Evolutionary conservation across 2,113 vertebrate genomes (phyloP).

Genomic region (Plotosus lineatus): DNA sequence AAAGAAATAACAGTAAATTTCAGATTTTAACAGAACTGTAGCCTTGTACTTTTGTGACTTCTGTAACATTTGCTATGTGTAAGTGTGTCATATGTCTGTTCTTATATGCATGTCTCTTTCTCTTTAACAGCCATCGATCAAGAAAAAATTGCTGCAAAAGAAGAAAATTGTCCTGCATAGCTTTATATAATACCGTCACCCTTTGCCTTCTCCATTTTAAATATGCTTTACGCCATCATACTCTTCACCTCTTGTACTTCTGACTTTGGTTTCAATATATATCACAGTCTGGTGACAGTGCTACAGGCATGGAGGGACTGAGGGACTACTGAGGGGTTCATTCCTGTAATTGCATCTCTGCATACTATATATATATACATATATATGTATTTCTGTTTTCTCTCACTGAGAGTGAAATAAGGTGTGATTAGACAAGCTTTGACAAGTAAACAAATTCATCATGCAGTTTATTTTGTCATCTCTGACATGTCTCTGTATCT

Average conservation of each 20-base stretch:
- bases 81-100: constrained; percentile 6
- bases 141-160: constrained; percentile 70
- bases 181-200: constrained; percentile 10
- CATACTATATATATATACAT: constrained; percentile 25
- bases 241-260: constrained; percentile 44
- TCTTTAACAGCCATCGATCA: constrained; percentile 77
- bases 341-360: constrained; percentile 42
- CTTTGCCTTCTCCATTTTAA: constrained; percentile 30
- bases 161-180: constrained; percentile 45
- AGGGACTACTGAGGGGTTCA: constrained; percentile 21
- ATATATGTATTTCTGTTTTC: constrained; percentile 27
- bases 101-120: constrained; percentile 15
- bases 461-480: constrained; percentile 28
- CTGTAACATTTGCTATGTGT: not conserved
- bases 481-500: constrained; percentile 54
- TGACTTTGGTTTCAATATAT: constrained; percentile 21
- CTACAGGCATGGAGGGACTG: constrained; percentile 8
- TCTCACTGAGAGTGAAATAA: constrained; percentile 25
- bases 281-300: not conserved
- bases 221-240: constrained; percentile 11
- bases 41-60: not conserved
- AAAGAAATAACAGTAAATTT: not conserved
- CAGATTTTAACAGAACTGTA: not conserved
- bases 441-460: constrained; percentile 5
- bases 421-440: constrained; percentile 8